These are phyloP conservation scores for Jaculus jaculus DNA, from an alignment of 2,113 vertebrate species.

Conservation along the genomic window DNA sequence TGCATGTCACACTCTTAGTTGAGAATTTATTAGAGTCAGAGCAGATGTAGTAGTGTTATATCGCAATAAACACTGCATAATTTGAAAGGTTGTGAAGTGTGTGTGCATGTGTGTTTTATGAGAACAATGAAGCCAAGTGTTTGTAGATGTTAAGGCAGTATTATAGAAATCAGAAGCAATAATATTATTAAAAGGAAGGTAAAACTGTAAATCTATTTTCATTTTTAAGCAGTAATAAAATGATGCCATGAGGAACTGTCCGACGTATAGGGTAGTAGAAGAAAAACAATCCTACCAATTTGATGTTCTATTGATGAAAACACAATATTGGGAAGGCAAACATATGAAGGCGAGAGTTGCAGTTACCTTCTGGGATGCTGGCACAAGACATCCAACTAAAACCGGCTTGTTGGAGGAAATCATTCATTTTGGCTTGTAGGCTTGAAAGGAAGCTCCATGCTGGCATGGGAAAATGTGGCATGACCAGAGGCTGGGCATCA, in stretches of 20 bases:
- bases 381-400: no score
- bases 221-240: background rate
- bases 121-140: constrained; percentile 24
- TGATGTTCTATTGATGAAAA: constrained; percentile 25
- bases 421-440: no score
- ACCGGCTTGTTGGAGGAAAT: no score
- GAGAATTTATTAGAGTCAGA: constrained; percentile 69
- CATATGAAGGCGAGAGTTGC: background rate
- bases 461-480: no score
- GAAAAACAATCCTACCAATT: background rate
- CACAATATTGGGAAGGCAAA: background rate
- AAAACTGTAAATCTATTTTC: background rate
- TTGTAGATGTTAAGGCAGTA: constrained; percentile 61
- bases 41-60: constrained; percentile 59
- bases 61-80: constrained; percentile 35
- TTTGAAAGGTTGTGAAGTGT: constrained; percentile 45
- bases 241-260: background rate
- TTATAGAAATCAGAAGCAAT: background rate
- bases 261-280: background rate
- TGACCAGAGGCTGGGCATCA: no score
- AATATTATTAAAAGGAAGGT: constrained; percentile 61
- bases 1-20: constrained; percentile 36
- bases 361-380: no score
- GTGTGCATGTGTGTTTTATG: background rate
- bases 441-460: no score